Conservation (phyloP, 2,888 invertebrate species). For the Heteromyza rotundicornis region DNA sequence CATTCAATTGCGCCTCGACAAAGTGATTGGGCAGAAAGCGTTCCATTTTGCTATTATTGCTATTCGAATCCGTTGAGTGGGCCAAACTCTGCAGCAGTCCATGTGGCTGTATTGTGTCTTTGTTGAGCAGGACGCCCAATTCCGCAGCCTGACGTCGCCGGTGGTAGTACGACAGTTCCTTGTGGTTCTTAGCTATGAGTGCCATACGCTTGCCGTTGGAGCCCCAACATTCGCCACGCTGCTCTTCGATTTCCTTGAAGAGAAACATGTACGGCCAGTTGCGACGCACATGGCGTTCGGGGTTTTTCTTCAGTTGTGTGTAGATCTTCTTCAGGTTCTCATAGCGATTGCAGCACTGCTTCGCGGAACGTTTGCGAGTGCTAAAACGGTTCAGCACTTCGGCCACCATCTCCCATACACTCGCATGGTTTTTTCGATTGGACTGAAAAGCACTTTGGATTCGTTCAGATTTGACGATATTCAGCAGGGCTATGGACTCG, state of each 20-base stretch:
- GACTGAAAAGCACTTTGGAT: slow-evolving; percentile 62
- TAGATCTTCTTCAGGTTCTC: slow-evolving; percentile 62
- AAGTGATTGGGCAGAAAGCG: slow-evolving; percentile 59
- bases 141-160: slow-evolving; percentile 56
- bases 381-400: slow-evolving; percentile 60
- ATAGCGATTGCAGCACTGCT: slow-evolving; percentile 61
- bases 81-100: slow-evolving; percentile 48
- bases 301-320: slow-evolving; percentile 61
- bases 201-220: slow-evolving; percentile 58
- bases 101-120: slow-evolving; percentile 45
- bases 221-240: slow-evolving; percentile 61
- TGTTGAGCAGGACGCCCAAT: slow-evolving; percentile 53
- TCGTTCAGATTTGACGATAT: slow-evolving; percentile 61
- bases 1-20: slow-evolving; percentile 58
- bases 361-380: slow-evolving; percentile 58
- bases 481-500: slow-evolving; percentile 60
- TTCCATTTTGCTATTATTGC: slow-evolving; percentile 54
- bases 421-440: slow-evolving; percentile 61
- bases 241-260: slow-evolving; percentile 62
- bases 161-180: slow-evolving; percentile 60
- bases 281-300: slow-evolving; percentile 60
- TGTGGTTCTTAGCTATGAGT: slow-evolving; percentile 55
- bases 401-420: slow-evolving; percentile 63
- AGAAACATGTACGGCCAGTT: slow-evolving; percentile 62
- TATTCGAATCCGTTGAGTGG: slow-evolving; percentile 52